Conservation (phyloP, 2,888 invertebrate genomes). For the Eubasilissa splendida region DNA sequence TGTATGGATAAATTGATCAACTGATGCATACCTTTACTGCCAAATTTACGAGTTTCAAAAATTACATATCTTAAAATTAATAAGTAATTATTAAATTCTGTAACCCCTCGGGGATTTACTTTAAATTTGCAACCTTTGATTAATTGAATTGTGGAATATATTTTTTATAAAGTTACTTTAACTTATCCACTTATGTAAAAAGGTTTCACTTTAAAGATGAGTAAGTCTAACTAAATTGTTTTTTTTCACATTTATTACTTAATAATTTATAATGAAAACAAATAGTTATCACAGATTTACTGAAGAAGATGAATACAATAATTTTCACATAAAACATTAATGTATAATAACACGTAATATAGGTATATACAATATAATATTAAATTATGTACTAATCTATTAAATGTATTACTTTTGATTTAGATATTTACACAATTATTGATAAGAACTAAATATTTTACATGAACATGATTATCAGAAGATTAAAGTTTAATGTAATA, state of each 20-base stretch:
- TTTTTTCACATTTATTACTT: slow-evolving; percentile 36
- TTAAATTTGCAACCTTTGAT: no score
- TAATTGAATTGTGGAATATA: no score
- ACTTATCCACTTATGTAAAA: no score
- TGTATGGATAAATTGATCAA: no score
- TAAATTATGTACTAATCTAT: not conserved
- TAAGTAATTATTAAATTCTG: no score
- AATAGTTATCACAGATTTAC: slow-evolving; percentile 51
- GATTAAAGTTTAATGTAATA: not conserved
- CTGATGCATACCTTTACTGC: no score
- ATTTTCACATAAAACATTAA: slow-evolving; percentile 46
- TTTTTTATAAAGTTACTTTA: no score
- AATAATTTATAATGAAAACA: slow-evolving; percentile 25
- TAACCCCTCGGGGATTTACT: no score
- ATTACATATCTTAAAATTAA: no score
- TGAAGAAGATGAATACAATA: slow-evolving; percentile 44
- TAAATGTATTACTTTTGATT: not conserved
- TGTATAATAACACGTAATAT: slow-evolving; percentile 38
- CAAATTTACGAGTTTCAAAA: no score
- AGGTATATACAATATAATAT: slow-evolving; percentile 9
- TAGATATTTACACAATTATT: slow-evolving; percentile 15
- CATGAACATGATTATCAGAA: not conserved
- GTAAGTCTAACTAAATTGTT: not conserved
- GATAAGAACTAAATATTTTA: slow-evolving; percentile 1
- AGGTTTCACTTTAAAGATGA: no score